Percentiles rank a stretch among this genome's conserved stretches.
Evolutionary conservation across 1,140 invertebrate species (phyloP).

Genomic region (Rhopalosiphum padi): DNA sequence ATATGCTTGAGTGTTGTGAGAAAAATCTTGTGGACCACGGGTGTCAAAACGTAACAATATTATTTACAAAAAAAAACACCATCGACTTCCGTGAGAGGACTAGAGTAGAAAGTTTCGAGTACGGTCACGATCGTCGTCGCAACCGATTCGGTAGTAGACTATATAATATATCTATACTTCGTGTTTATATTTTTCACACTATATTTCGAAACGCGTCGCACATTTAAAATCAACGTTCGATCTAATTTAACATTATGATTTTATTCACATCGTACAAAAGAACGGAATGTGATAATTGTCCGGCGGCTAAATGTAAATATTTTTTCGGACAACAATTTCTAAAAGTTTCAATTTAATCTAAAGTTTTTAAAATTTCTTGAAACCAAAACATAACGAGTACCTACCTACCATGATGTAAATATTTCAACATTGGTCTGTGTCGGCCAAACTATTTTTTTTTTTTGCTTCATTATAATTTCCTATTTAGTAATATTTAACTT

Average conservation of each 20-base stretch:
- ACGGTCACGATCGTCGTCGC: slow-evolving; percentile 39
- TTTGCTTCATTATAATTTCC: neutral
- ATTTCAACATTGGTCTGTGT: neutral
- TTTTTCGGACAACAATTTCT: neutral
- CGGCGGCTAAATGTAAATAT: neutral
- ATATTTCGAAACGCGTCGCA: slow-evolving; percentile 5
- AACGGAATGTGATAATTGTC: neutral
- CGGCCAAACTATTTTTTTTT: neutral
- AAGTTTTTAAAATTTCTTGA: neutral
- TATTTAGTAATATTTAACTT: neutral
- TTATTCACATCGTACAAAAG: neutral
- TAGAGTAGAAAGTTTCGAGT: slow-evolving; percentile 52
- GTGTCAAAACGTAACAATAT: slow-evolving; percentile 49
- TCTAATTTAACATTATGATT: neutral
- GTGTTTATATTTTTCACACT: slow-evolving; percentile 13
- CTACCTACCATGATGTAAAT: neutral
- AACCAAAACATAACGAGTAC: neutral
- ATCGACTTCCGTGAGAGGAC: slow-evolving; percentile 50
- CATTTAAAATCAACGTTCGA: neutral
- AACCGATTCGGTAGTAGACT: slow-evolving; percentile 21
- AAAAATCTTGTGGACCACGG: slow-evolving; percentile 22
- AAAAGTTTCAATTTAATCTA: neutral
- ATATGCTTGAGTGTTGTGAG: slow-evolving; percentile 19
- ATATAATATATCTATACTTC: neutral
- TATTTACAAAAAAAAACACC: slow-evolving; percentile 16